Evolutionary conservation across 2,888 invertebrate species (phyloP).

Genomic region (Micoletzkya japonica): DNA sequence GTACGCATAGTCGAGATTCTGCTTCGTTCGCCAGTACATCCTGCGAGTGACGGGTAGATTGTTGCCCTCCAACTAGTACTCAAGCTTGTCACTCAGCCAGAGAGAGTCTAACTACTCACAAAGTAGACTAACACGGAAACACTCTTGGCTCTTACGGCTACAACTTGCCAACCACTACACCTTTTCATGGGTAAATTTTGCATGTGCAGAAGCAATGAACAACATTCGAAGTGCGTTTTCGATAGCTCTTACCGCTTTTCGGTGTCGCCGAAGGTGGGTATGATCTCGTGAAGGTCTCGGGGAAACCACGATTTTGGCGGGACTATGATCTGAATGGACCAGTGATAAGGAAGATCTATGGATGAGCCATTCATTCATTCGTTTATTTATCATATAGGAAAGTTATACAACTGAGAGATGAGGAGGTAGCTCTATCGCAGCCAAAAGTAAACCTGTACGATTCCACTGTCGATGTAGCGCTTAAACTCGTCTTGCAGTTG

Average conservation of each 20-base stretch:
- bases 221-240: not conserved
- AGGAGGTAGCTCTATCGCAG: not conserved
- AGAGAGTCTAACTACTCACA: too few species aligned
- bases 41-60: slow-evolving; percentile 36
- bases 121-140: too few species aligned
- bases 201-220: not conserved
- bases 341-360: not conserved
- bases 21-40: slow-evolving; percentile 67
- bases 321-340: slow-evolving; percentile 2
- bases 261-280: slow-evolving; percentile 20
- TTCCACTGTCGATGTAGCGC: slow-evolving; percentile 8
- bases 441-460: slow-evolving; percentile 1
- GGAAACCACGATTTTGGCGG: slow-evolving; percentile 22
- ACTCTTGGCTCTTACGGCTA: too few species aligned
- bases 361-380: too few species aligned
- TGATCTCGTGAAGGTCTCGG: not conserved
- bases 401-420: too few species aligned
- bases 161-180: too few species aligned
- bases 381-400: too few species aligned
- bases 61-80: too few species aligned
- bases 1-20: slow-evolving; percentile 66
- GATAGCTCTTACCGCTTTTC: not conserved
- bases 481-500: slow-evolving; percentile 2
- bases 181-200: not conserved
- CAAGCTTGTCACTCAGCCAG: too few species aligned